phyloP scores from a whole-genome alignment of 1,140 invertebrate genomes.

The Bombus huntii region DNA sequence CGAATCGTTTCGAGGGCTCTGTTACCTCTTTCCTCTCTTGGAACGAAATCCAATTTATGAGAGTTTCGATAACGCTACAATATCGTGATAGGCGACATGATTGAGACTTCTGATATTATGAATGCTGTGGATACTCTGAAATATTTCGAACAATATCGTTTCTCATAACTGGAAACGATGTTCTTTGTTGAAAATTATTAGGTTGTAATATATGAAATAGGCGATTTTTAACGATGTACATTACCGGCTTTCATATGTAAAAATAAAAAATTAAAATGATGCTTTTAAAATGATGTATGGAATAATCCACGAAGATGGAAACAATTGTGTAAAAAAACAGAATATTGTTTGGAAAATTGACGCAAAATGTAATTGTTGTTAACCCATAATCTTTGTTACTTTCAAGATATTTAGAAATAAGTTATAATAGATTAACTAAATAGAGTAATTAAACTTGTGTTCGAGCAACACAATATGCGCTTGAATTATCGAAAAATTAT shows the following conservation, averaged over 20 bases:
- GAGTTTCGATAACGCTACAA: conserved; percentile 63
- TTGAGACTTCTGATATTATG: neutral
- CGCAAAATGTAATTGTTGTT: neutral
- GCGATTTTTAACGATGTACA: too few relatives aligned
- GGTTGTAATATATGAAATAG: neutral
- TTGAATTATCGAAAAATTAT: neutral
- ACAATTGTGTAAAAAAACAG: too few relatives aligned
- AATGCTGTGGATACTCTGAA: neutral
- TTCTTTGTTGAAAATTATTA: neutral
- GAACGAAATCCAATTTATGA: conserved; percentile 63
- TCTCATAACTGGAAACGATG: neutral
- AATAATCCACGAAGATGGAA: neutral
- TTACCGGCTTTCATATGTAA: too few relatives aligned
- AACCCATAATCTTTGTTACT: neutral
- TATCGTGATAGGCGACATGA: conserved; percentile 27
- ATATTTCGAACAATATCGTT: too few relatives aligned
- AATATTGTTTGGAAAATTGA: neutral
- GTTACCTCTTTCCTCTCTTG: conserved; percentile 18
- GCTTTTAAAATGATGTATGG: too few relatives aligned
- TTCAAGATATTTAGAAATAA: neutral
- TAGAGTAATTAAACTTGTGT: neutral
- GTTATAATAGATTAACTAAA: neutral
- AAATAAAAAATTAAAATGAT: neutral
- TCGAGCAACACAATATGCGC: neutral
- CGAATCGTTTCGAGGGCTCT: conserved; percentile 49